Base-by-base conservation (phyloP, 2,113 vertebrate genomes). In the Microcebus ravelobensis region DNA sequence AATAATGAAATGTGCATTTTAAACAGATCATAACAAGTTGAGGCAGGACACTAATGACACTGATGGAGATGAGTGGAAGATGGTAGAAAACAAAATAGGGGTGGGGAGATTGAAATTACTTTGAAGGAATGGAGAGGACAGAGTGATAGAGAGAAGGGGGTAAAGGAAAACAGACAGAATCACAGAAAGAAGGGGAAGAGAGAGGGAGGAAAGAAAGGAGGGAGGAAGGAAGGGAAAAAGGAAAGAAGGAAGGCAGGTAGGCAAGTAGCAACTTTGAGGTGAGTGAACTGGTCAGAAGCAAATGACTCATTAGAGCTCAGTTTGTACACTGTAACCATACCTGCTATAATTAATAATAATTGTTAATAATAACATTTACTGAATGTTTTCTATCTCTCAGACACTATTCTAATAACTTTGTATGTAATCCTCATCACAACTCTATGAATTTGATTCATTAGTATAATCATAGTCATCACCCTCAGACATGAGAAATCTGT, bases 121-220 rank as follows among this genome's bases (percentile, higher is more conserved):
- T 48, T 48, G 48, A 29, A 25, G n/a, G n/a, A 77, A 63, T 25
- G 11, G 9, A 52, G 9, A 87, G 5, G 6, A 48, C 3, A 45
- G 61, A 39, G 8, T 29, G 50, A 83, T 4, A 10, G 17, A 59
- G 61, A 42, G 9, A 73, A 0, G 29, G 29, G 20, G 8, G 36
- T 27, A 2, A 76, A 95, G 39, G 25, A 3, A 63, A 81, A 81
- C 1, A 42, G 65, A n/a, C 4, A 74, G 18, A 77, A 36, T 59
- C 3, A 8, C 52, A 8, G 31, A 39, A 10, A 79, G 20, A 31
- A 3, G 39, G 31, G 18, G 23, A 50, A 63, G 12, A 8, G 5
- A 1, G 23, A 17, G 15, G 9, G 11, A n/a, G 3, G 8, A 6
- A 17, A 25, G 5, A 1, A 45, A n/a, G 6, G 25, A 34, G 20